phyloP scores from a whole-genome alignment of 2,888 invertebrate species.

The Limnephilus lunatus region DNA sequence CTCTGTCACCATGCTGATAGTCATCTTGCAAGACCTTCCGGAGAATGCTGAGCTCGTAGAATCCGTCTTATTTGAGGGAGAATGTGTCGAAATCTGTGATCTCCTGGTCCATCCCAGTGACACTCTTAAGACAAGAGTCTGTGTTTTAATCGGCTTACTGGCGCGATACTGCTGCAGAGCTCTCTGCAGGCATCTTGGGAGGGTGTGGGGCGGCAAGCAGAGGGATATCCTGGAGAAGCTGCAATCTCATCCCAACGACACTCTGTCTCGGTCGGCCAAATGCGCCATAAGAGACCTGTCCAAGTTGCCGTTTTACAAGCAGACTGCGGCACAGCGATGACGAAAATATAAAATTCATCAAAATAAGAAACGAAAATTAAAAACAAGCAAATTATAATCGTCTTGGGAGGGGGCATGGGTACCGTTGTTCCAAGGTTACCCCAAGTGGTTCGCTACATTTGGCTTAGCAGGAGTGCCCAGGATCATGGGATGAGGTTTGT shows the following conservation, averaged over 20 bases:
- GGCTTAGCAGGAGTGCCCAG: too few relatives aligned
- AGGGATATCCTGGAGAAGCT: slow-evolving; percentile 80
- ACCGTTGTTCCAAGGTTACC: too few relatives aligned
- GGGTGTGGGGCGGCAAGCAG: slow-evolving; percentile 80
- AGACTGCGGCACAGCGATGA: slow-evolving; percentile 59
- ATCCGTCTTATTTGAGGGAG: slow-evolving; percentile 80
- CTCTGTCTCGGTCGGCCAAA: slow-evolving; percentile 79
- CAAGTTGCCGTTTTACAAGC: slow-evolving; percentile 75
- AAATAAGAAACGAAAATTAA: not conserved
- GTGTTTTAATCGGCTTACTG: slow-evolving; percentile 84
- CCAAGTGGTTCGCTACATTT: too few relatives aligned
- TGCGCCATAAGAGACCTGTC: slow-evolving; percentile 77
- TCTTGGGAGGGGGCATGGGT: not conserved
- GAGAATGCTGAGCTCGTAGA: slow-evolving; percentile 88
- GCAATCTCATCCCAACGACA: slow-evolving; percentile 80
- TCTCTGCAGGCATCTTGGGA: slow-evolving; percentile 77
- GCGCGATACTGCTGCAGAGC: slow-evolving; percentile 83
- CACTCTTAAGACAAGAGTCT: slow-evolving; percentile 80
- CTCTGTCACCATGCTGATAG: slow-evolving; percentile 84
- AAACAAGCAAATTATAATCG: not conserved
- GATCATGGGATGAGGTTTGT: too few relatives aligned
- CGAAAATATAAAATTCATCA: not conserved
- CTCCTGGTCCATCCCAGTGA: slow-evolving; percentile 79
- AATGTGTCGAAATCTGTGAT: slow-evolving; percentile 75
- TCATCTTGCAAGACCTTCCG: slow-evolving; percentile 84